A percentile compares a stretch with the other conserved stretches of the same genome.
Evolutionary conservation across 2,888 invertebrate genomes (phyloP).

Genomic region (Lottia scabra): DNA sequence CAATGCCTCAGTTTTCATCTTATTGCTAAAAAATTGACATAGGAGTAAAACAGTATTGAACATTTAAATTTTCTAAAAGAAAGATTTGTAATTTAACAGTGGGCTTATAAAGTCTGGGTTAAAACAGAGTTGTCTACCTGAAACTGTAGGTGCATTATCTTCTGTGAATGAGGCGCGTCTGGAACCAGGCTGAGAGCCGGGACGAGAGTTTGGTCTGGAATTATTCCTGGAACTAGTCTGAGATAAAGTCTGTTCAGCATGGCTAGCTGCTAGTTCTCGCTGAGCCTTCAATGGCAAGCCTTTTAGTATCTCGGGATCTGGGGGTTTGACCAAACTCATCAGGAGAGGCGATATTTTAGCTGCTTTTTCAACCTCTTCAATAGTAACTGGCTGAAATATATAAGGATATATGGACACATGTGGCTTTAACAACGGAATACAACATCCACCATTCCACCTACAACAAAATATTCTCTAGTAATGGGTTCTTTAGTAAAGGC

Average conservation of each 20-base stretch:
- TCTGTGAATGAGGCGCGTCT: conserved; percentile 39
- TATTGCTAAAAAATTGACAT: no score
- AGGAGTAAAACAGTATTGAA: no score
- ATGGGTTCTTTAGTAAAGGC: no score
- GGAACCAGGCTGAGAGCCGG: conserved; percentile 42
- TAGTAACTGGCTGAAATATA: conserved; percentile 81
- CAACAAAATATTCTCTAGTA: no score
- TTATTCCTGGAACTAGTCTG: conserved; percentile 48
- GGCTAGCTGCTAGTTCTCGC: conserved; percentile 70
- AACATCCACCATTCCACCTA: no score
- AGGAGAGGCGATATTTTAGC: conserved; percentile 73
- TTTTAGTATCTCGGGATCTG: conserved; percentile 66
- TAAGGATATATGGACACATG: no score
- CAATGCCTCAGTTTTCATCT: no score
- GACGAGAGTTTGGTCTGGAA: conserved; percentile 25
- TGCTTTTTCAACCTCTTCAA: conserved; percentile 78
- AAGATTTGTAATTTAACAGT: no score
- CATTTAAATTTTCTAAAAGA: no score
- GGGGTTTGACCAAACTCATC: conserved; percentile 69
- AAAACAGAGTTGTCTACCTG: conserved; percentile 11
- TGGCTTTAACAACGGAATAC: no score
- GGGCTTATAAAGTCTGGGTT: not conserved
- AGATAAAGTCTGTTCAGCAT: conserved; percentile 73
- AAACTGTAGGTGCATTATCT: conserved; percentile 4
- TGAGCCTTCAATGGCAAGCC: conserved; percentile 63